Conservation (phyloP, 1,140 invertebrate genomes). For the Yoshiicerus persimilis region DNA sequence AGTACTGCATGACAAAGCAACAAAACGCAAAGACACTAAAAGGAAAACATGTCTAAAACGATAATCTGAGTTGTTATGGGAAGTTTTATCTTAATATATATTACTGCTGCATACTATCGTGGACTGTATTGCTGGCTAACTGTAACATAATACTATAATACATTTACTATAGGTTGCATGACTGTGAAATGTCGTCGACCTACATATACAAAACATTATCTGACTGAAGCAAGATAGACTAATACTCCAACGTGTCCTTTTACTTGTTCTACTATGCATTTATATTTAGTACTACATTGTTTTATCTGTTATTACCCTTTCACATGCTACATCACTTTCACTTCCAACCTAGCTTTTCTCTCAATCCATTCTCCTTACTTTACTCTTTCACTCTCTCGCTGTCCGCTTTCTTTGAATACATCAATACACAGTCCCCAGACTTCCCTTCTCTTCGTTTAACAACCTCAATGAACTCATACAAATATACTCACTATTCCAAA, state of each 20-base stretch:
- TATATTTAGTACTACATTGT: slow-evolving; percentile 23
- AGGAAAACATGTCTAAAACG: slow-evolving; percentile 17
- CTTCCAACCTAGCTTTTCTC: background rate
- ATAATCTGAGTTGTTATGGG: slow-evolving; percentile 10
- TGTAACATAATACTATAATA: slow-evolving; percentile 11
- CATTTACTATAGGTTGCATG: background rate
- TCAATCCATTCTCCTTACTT: background rate
- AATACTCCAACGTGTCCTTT: slow-evolving; percentile 16
- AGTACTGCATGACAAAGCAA: background rate
- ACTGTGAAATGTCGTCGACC: slow-evolving; percentile 21
- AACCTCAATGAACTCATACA: background rate
- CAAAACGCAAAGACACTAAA: slow-evolving; percentile 9
- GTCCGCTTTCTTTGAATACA: background rate
- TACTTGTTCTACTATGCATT: slow-evolving; percentile 14
- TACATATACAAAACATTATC: slow-evolving; percentile 7
- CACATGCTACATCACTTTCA: slow-evolving; percentile 22
- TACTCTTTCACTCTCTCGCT: background rate
- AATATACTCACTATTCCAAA: background rate
- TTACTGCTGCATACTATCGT: background rate
- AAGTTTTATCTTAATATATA: slow-evolving; percentile 24
- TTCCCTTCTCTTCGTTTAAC: background rate
- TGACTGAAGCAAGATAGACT: background rate
- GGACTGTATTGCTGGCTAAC: background rate
- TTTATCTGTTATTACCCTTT: slow-evolving; percentile 18
- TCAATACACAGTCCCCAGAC: background rate